A percentile compares a stretch with the other conserved stretches of the same genome.
These are phyloP conservation scores for Vidua chalybeata DNA, from an alignment of 2,113 vertebrate species.

Conservation along the genomic window DNA sequence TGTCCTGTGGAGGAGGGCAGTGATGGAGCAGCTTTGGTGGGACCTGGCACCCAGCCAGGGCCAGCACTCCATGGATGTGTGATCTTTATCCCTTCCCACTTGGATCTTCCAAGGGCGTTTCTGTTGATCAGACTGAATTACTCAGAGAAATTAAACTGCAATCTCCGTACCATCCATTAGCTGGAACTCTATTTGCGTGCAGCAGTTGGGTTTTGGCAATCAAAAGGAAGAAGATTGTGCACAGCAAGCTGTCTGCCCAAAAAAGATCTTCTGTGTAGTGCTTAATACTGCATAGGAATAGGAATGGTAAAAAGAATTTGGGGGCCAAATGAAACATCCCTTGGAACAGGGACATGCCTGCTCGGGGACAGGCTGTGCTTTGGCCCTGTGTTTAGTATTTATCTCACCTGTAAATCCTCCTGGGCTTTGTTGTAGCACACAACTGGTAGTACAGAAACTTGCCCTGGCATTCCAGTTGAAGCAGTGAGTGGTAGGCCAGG, in stretches of 20 bases:
- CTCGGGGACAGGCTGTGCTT: neutral
- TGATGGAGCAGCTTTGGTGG: neutral
- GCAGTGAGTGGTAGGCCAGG: neutral
- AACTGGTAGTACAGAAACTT: neutral
- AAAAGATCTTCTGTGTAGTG: neutral
- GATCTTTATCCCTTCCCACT: neutral
- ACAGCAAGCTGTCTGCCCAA: conserved; percentile 16
- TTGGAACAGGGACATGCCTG: neutral
- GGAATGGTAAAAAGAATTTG: neutral
- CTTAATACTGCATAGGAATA: neutral
- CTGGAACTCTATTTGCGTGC: conserved; percentile 30
- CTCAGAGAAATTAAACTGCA: conserved; percentile 41
- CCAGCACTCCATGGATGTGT: neutral
- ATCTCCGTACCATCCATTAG: conserved; percentile 19
- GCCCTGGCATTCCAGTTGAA: neutral
- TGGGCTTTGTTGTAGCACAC: neutral
- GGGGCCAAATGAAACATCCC: neutral
- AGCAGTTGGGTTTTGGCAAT: conserved; percentile 39
- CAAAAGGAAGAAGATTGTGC: conserved; percentile 11
- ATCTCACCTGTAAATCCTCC: neutral
- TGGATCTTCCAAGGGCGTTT: neutral
- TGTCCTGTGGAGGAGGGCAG: neutral
- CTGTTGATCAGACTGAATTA: conserved; percentile 19
- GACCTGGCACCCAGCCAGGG: neutral
- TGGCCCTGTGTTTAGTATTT: neutral